These are phyloP conservation scores for Epizoanthus illoricatus DNA, from an alignment of 92 coral and sea anemone genomes.

Conservation along the genomic window DNA sequence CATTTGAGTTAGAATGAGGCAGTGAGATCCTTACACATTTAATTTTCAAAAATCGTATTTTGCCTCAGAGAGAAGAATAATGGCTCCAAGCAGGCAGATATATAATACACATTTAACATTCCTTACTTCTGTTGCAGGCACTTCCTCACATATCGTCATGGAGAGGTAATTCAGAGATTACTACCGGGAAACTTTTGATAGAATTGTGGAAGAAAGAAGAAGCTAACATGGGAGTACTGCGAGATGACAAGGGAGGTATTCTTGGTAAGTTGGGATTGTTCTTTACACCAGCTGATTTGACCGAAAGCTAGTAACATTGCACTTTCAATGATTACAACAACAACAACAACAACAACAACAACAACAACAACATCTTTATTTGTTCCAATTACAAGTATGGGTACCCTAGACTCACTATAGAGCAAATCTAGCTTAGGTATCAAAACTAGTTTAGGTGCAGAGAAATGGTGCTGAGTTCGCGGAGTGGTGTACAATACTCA, in stretches of 20 bases:
- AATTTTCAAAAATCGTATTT: background rate
- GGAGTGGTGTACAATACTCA: too few relatives aligned
- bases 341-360: background rate
- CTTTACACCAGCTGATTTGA: background rate
- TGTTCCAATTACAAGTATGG: too few relatives aligned
- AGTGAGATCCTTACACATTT: background rate
- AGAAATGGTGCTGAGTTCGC: too few relatives aligned
- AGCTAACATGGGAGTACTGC: slow-evolving; percentile 70
- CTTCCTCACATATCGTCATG: slow-evolving; percentile 86
- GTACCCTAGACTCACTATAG: too few relatives aligned
- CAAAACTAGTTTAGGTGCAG: too few relatives aligned
- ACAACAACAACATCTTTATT: too few relatives aligned
- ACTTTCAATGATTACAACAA: background rate
- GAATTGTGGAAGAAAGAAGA: slow-evolving; percentile 95
- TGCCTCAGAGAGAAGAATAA: background rate
- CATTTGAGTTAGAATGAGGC: background rate
- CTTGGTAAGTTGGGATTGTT: slow-evolving; percentile 45
- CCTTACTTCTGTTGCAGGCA: slow-evolving; percentile 44
- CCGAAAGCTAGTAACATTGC: too few relatives aligned
- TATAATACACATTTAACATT: background rate
- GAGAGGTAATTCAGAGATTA: slow-evolving; percentile 78
- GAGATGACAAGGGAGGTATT: slow-evolving; percentile 73
- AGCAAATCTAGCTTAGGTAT: too few relatives aligned
- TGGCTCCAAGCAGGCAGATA: too few relatives aligned
- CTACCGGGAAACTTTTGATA: slow-evolving; percentile 85